Evolutionary conservation across 1,140 invertebrate genomes (phyloP).

Genomic region (Reticulitermes speratus): DNA sequence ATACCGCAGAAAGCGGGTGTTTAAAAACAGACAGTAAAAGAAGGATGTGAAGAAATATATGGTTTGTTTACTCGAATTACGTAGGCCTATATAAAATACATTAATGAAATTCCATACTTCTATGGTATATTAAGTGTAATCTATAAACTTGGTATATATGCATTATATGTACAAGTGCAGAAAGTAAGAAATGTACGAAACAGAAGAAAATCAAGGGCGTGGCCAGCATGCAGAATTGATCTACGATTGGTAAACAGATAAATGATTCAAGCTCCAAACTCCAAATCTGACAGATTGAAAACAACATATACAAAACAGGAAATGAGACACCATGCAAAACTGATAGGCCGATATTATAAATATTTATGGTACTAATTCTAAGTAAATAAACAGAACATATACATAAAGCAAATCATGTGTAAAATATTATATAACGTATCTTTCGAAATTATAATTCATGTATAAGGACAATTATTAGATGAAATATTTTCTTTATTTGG

Average conservation of each 20-base stretch:
- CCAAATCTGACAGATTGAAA: not conserved
- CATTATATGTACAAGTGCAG: not conserved
- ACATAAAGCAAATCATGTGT: not conserved
- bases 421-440: not conserved
- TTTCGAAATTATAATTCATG: not conserved
- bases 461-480: not conserved
- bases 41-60: no score
- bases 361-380: no score
- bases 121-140: no score
- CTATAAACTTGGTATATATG: not conserved
- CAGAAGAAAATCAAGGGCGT: not conserved
- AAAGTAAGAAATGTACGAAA: not conserved
- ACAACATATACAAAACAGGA: not conserved
- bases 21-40: no score
- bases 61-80: no score
- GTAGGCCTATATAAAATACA: no score
- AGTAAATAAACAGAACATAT: not conserved
- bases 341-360: not conserved
- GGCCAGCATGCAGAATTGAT: not conserved
- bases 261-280: not conserved
- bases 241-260: not conserved
- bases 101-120: not conserved
- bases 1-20: no score
- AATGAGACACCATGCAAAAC: not conserved
- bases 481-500: not conserved